phyloP scores from a whole-genome alignment of 2,797 vertebrate genomes.

The Siniperca undulata region DNA sequence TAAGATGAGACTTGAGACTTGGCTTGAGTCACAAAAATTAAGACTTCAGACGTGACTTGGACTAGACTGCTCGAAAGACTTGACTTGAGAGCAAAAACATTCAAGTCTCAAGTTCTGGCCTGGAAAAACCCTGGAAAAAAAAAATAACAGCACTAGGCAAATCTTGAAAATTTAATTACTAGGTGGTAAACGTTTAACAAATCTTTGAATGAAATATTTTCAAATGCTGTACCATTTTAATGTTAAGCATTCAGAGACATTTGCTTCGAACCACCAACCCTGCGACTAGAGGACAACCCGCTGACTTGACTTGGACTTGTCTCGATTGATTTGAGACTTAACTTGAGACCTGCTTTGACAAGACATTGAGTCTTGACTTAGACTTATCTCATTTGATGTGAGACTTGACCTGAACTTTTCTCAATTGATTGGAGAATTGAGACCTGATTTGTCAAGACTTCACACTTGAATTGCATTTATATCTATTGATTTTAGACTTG shows the following conservation, averaged over 20 bases:
- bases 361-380: background rate
- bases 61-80: background rate
- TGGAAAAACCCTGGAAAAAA: background rate
- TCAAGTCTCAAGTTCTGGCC: background rate
- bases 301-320: background rate
- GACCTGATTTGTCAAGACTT: background rate
- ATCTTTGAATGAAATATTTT: background rate
- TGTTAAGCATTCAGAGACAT: background rate
- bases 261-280: background rate
- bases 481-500: background rate
- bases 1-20: conserved; percentile 1
- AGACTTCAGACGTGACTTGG: background rate
- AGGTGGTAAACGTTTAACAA: background rate
- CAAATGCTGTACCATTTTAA: background rate
- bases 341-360: background rate
- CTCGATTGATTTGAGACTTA: background rate
- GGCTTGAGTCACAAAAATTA: conserved; percentile 6
- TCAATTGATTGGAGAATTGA: background rate
- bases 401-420: background rate
- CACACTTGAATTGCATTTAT: background rate
- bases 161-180: background rate
- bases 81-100: background rate
- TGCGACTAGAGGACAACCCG: background rate
- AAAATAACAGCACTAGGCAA: background rate
- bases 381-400: background rate